These are phyloP conservation scores for Melanerpes aurifrons DNA, from an alignment of 2,113 vertebrate genomes.

Conservation along the genomic window DNA sequence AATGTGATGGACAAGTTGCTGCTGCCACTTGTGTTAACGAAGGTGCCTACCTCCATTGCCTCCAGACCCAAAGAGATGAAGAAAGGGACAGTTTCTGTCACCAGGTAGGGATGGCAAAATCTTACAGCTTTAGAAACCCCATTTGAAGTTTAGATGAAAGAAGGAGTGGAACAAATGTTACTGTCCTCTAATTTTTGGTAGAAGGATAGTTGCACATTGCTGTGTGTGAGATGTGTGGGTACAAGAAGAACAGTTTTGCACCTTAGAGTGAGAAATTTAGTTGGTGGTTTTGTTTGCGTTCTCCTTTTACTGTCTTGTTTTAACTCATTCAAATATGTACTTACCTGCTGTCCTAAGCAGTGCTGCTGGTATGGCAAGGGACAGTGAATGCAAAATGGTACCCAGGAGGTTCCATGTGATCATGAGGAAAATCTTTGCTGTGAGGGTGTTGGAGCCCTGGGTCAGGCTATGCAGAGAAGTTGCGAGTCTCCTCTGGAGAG, in stretches of 20 bases:
- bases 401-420: no score
- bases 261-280: background rate
- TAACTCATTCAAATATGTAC: background rate
- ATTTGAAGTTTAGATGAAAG: background rate
- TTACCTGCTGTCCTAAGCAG: background rate
- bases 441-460: no score
- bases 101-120: background rate
- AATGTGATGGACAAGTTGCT: background rate
- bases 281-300: constrained; percentile 19
- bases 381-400: no score
- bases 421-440: no score
- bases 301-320: background rate
- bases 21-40: background rate
- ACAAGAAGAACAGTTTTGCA: background rate
- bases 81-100: background rate
- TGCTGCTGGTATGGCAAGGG: background rate
- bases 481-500: no score
- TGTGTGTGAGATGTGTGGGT: background rate
- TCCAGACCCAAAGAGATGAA: background rate
- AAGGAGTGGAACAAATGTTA: background rate
- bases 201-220: background rate
- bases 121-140: background rate
- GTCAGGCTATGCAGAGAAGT: no score
- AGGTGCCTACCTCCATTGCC: background rate
- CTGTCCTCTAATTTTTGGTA: constrained; percentile 2